Evolutionary conservation across 2,113 vertebrate genomes (phyloP), one percentile per base, ranked within the genome.

Genomic region (Antechinus flavipes): DNA sequence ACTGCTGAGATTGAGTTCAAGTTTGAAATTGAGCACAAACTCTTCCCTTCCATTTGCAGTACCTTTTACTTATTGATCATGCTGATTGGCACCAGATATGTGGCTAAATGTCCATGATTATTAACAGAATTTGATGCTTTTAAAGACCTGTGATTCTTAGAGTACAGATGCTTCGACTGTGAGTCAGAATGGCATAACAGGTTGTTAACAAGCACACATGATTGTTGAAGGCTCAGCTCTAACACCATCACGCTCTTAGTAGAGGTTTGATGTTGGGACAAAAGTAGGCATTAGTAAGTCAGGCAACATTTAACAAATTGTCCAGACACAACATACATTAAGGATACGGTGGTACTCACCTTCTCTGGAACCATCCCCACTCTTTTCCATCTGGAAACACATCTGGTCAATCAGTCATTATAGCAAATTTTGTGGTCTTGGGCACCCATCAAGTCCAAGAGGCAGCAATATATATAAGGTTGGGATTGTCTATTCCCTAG

Each of bases 1-100:
- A 90, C 54, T 95, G 92, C 47, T 52, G 91, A 97, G 56, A 89
- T 42, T 93, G 90, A 92, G 92, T 93, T 95, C 47, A 54, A 92
- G 89, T 93, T 97, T 93, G 46, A 68, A 94, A 91, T 95, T 94
- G 30, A 93, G 93, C 49, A 68, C 22, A 24, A 91, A 58, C 7
- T 55, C 91, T 56, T 30, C 76, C n/a, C 11, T 91, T 50, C 0
- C 19, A 16, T 68, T 47, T 94, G 94, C 91, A 53, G 91, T 52
- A 90, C 94, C 9, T 91, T 95, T 95, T 58, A 30, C n/a, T 76
- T 95, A 90, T 6, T 84, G 25, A 27, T 91, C 46, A 35, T 3
- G 1, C 54, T 84, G 68, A 23, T 68, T 58, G 46, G 47, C 19
- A 49, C 46, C 90, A 90, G 89, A 91, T 30, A 54, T 5, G 52